Evolutionary conservation across 2,113 vertebrate species (phyloP).

Genomic region (Hiodon alosoides): DNA sequence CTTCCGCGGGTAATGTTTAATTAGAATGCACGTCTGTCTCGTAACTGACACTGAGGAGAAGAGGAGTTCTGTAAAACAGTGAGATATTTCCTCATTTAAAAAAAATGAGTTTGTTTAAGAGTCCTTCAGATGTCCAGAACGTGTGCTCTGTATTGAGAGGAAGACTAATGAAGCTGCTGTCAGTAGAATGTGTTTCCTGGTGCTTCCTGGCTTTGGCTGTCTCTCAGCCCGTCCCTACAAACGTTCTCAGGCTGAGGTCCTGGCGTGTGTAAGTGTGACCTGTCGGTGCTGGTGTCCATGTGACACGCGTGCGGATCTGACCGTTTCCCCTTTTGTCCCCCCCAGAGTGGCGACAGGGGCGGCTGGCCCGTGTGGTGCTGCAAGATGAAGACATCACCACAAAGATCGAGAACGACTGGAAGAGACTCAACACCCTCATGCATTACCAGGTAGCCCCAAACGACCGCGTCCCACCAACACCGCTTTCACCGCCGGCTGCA

Average conservation of each 20-base stretch:
- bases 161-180: constrained; percentile 27
- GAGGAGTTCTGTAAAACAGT: not conserved
- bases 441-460: constrained; percentile 82
- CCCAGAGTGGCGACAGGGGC: constrained; percentile 93
- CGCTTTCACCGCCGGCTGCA: too few relatives aligned
- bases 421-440: constrained; percentile 85
- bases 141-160: not conserved
- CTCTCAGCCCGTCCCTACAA: too few relatives aligned
- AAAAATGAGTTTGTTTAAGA: constrained; percentile 31
- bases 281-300: too few relatives aligned
- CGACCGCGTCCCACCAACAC: too few relatives aligned
- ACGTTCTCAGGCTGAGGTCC: too few relatives aligned
- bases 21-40: constrained; percentile 43
- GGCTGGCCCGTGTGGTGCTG: constrained; percentile 86
- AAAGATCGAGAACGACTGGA: constrained; percentile 64
- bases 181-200: constrained; percentile 9
- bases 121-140: constrained; percentile 18
- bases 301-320: too few relatives aligned
- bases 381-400: constrained; percentile 98
- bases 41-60: not conserved
- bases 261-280: too few relatives aligned
- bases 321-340: not conserved
- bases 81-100: constrained; percentile 25
- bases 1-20: constrained; percentile 45
- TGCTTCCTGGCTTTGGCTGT: too few relatives aligned